Percentiles rank a stretch among this genome's conserved stretches.
Conservation (phyloP, 23 tunicate species). For the Styela clava region DNA sequence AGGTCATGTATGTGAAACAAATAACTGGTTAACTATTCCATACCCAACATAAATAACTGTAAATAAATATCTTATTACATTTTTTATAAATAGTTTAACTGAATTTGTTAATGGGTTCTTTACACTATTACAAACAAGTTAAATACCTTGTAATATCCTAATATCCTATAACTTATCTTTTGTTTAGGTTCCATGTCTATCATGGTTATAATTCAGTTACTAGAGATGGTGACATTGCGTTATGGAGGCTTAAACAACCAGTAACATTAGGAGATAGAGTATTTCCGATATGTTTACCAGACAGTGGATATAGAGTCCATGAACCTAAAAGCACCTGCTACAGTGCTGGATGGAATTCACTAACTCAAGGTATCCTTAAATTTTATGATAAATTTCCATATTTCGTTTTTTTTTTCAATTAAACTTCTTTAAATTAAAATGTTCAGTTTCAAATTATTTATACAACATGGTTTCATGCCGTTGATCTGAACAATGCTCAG, state of each 20-base stretch:
- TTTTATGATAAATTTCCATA: not conserved
- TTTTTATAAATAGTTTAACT: too few relatives aligned
- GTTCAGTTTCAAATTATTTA: not conserved
- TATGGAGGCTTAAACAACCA: conserved; percentile 33
- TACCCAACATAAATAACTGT: too few relatives aligned
- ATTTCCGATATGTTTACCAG: conserved; percentile 43
- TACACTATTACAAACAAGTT: too few relatives aligned
- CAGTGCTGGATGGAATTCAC: conserved; percentile 44
- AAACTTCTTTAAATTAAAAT: too few relatives aligned
- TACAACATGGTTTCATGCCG: not conserved
- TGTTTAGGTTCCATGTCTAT: conserved; percentile 34
- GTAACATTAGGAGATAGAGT: not conserved
- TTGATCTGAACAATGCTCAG: conserved; percentile 16
- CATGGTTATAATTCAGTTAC: conserved; percentile 33
- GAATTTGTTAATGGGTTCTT: too few relatives aligned
- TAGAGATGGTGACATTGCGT: conserved; percentile 35
- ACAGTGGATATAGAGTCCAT: conserved; percentile 25
- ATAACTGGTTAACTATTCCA: too few relatives aligned
- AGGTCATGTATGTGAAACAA: too few relatives aligned
- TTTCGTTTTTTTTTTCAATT: too few relatives aligned
- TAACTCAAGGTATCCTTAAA: conserved; percentile 2
- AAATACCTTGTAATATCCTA: too few relatives aligned
- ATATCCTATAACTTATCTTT: too few relatives aligned
- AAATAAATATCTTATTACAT: too few relatives aligned
- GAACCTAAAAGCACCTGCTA: conserved; percentile 18